Evolutionary conservation across 2,113 vertebrate genomes (phyloP), one percentile per base, ranked within the genome.

Genomic region (Astur gentilis): DNA sequence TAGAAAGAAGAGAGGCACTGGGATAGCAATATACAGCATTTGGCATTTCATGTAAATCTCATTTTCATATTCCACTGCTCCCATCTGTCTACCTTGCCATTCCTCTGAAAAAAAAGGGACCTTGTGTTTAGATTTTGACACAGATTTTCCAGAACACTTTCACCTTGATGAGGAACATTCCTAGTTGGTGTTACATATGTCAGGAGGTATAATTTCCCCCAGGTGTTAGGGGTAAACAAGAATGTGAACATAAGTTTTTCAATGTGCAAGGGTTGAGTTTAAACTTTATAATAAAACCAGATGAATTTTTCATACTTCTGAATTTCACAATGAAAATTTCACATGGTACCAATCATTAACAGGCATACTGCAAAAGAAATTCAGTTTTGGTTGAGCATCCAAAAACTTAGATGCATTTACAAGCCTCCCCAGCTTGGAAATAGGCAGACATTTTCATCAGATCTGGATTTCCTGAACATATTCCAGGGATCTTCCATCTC

Each of bases 261-360:
- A 81, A 5, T 34, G 42, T 85, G 26, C 9, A 49, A 83, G 6
- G 5, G 11, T 13, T 62, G 22, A 73, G 22, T 77, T 91, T 85
- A 79, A 75, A 76, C 25, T 69, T 85, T 34, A 38, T 49, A 58
- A 36, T 79, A 80, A 83, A 94, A 91, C 22, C 78, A 85, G 49
- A 90, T 52, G 62, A 73, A 20, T 26, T 94, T 81, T 90, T 94
- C 79, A 38, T 80, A 70, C 17, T 96, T 90, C 34, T 77, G 71
- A 72, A 52, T 94, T 90, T 90, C 82, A 80, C 40, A 82, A 71
- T 44, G 42, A 77, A 32, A 69, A 9, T 79, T 94, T 87, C 66
- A 80, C 44, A 45, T 82, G 70, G 65, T 69, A 87, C 49, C 61
- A 92, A 85, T 87, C 75, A 69, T 49, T 70, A 91, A 66, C 0